Evolutionary conservation across 2,113 vertebrate species (phyloP), one percentile per base, ranked within the genome.

Genomic region (Tamias sibiricus): DNA sequence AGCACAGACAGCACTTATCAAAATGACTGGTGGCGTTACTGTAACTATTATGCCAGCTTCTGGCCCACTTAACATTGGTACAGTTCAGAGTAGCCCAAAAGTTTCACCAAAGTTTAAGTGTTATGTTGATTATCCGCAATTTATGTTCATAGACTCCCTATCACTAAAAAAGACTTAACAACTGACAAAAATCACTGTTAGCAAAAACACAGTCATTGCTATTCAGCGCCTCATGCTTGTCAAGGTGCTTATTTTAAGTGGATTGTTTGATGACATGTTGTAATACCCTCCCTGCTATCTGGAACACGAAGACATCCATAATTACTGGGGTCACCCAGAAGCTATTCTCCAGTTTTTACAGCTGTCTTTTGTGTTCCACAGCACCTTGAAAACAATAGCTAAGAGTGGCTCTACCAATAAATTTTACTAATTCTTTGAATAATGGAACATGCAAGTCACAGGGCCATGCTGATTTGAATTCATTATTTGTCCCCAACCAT

Each of bases 361-460:
- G 83, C 87, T 95, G 49, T 93, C 91, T 97, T 97, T 97, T 91
- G 71, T 97, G 87, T 47, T 95, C 83, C 35, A 47, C 4, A 19
- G n/a, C 59, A 94, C 91, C 87, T 97, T 44, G 92, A 92, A 97
- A 92, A 90, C 89, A 97, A 90, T 47, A 97, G 92, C 71, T 93
- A 93, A 96, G 5, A 90, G 64, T 81, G 52, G 76, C 19, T 95
- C 87, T 95, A 83, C 40, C 87, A 87, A 87, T 93, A 97, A 71
- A 92, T 94, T 92, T 90, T 87, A 93, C 57, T 95, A 97, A 97
- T 93, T 95, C 80, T 95, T 77, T 97, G 79, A 95, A 92, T 96
- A 95, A 95, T 16, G 68, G 32, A 97, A 52, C 32, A 76, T 81
- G n/a, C 24, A 87, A 93, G 87, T 93, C 84, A 95, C n/a, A 93